Evolutionary conservation across 2,113 vertebrate genomes (phyloP).

Genomic region (Bubalus kerabau): DNA sequence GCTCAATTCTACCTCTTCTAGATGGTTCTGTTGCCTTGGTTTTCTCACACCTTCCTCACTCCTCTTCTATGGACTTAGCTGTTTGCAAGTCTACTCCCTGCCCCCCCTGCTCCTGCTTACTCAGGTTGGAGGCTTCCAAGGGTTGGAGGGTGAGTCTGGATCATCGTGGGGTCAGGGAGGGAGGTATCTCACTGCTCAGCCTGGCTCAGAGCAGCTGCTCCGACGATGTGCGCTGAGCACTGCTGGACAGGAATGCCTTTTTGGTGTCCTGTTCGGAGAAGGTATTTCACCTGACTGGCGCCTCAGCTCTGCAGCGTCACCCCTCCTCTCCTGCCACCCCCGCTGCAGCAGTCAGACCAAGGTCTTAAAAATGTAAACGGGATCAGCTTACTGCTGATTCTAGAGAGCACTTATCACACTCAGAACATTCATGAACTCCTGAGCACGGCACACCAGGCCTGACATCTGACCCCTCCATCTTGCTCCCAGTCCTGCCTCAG

Average conservation of each 20-base stretch:
- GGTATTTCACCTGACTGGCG: neutral
- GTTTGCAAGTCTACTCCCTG: neutral
- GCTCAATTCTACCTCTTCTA: neutral
- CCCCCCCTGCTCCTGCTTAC: fast-evolving
- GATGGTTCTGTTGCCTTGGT: neutral
- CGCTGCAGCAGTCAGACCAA: neutral
- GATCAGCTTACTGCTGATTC: neutral
- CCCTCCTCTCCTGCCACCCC: neutral
- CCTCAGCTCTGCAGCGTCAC: neutral
- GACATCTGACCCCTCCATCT: neutral
- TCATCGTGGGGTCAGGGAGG: fast-evolving
- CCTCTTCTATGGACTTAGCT: neutral
- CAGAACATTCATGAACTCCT: neutral
- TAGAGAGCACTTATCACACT: neutral
- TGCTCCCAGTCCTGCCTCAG: neutral
- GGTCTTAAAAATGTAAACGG: neutral
- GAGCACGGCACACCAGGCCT: neutral
- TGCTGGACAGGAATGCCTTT: neutral
- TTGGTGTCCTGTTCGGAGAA: neutral
- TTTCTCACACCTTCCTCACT: neutral
- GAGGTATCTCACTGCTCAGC: no score
- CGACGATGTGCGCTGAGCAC: neutral
- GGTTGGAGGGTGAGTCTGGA: neutral
- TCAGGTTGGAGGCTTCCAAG: neutral
- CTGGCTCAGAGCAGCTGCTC: neutral